Evolutionary conservation across 2,797 vertebrate genomes (phyloP), one percentile per base, ranked within the genome.

Genomic region (Prunella strophiata): DNA sequence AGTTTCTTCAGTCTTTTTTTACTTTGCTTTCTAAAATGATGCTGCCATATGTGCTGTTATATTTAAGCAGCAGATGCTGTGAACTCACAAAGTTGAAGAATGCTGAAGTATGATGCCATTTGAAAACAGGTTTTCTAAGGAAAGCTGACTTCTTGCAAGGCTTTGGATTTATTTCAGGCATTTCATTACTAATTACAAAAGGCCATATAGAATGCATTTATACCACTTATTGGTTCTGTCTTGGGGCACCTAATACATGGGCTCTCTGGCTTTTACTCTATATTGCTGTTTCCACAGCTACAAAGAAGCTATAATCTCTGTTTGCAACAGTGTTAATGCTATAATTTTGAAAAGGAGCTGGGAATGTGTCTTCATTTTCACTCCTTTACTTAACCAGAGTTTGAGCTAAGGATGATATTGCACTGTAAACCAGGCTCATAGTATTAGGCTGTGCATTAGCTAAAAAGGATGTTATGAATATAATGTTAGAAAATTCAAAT

Each of bases 51-150:
- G 96, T 95, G 94, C 96, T 92, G 95, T 97, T 97, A 96, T 96
- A 97, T 97, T 97, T 97, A 97, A 97, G 94, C 48, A 97, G 95
- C 97, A 98, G 96, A 97, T 97, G 96, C 91, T 81, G 97, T 93
- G 94, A 96, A 96, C 95, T 96, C 93, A 94, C 93, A 86, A 90
- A 95, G 91, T 86, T 94, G 96, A 96, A 95, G 94, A 97, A 96
- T 79, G 90, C 95, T 96, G 95, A 94, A 96, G 95, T 94, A 92
- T 61, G 91, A 91, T 95, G 81, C 96, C 94, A 90, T 87, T 94
- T 95, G 96, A 93, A 96, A 97, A 96, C 93, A 95, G 91, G 96
- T 96, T 97, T 97, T 96, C 96, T 96, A 94, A 93, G 95, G 96
- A 97, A 94, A 94, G 76, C 79, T 89, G 94, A 95, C 91, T 97